These are phyloP conservation scores for Dicrostonyx torquatus DNA, from an alignment of 2,797 vertebrate species.

Conservation along the genomic window DNA sequence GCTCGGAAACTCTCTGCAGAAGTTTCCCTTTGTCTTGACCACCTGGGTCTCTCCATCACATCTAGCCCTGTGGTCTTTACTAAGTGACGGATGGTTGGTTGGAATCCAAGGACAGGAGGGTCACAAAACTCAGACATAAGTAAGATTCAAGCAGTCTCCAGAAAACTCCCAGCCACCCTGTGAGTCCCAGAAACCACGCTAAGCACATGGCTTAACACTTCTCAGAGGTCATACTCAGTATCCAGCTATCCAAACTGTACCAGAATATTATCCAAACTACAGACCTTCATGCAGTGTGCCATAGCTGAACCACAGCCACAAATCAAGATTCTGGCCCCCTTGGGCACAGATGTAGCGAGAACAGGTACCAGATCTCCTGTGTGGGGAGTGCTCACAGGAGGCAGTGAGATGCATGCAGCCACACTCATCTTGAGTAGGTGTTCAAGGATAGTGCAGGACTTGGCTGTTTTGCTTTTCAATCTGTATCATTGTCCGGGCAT, in stretches of 20 bases:
- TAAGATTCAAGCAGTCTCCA: not conserved
- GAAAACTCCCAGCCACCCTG: not conserved
- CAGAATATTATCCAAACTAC: not conserved
- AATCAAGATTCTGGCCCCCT: not conserved
- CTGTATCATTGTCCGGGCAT: not conserved
- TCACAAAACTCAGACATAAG: constrained; percentile 22
- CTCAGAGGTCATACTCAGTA: not conserved
- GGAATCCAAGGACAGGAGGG: not conserved
- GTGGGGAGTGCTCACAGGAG: not conserved
- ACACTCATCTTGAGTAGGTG: not conserved
- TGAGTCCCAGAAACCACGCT: not conserved
- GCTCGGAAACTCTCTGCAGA: not conserved
- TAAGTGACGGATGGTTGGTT: not conserved
- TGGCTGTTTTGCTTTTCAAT: not conserved
- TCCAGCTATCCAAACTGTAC: not conserved
- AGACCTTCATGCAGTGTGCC: not conserved
- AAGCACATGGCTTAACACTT: not conserved
- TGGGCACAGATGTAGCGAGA: not conserved
- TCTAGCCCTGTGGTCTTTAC: not conserved
- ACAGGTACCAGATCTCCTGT: not conserved
- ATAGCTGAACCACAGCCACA: not conserved
- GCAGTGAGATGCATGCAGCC: not conserved
- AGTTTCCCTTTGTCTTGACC: not conserved
- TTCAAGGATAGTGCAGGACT: not conserved
- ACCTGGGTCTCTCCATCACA: not conserved